Evolutionary conservation across 64 coral and sea anemone species (phyloP).

Genomic region (Anthopleura sola): DNA sequence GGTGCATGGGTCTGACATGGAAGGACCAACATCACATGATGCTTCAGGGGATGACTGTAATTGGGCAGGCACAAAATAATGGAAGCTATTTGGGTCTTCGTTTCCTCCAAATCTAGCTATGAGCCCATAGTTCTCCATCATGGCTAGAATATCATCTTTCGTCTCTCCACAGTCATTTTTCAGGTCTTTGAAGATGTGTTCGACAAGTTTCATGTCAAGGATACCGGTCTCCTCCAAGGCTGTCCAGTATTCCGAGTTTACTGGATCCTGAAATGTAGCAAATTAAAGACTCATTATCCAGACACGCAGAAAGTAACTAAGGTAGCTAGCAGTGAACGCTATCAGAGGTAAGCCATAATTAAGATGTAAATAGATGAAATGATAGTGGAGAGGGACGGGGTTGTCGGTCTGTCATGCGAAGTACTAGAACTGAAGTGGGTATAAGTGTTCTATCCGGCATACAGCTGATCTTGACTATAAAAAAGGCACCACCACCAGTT

Average conservation of each 20-base stretch:
- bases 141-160: conserved; percentile 41
- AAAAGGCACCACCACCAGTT: too few relatives aligned
- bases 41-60: conserved; percentile 25
- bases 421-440: too few relatives aligned
- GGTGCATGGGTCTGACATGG: conserved; percentile 22
- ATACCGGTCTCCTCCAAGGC: conserved; percentile 43
- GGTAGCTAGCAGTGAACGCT: too few relatives aligned
- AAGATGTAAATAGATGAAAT: too few relatives aligned
- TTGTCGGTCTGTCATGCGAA: too few relatives aligned
- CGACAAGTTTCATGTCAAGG: conserved; percentile 31
- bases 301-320: too few relatives aligned
- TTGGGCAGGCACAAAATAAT: conserved; percentile 50
- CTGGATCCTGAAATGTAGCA: conserved; percentile 19
- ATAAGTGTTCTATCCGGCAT: too few relatives aligned
- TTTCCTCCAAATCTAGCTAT: conserved; percentile 19
- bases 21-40: conserved; percentile 24
- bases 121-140: conserved; percentile 60
- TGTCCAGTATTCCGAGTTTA: conserved; percentile 21
- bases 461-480: too few relatives aligned
- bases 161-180: background rate
- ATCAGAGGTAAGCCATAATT: too few relatives aligned
- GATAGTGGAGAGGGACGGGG: too few relatives aligned
- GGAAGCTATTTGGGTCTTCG: background rate
- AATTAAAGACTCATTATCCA: background rate
- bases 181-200: conserved; percentile 40